A percentile compares a stretch with the other conserved stretches of the same genome.
phyloP scores from a whole-genome alignment of 2,797 vertebrate species.

The Apogon hyalosoma region DNA sequence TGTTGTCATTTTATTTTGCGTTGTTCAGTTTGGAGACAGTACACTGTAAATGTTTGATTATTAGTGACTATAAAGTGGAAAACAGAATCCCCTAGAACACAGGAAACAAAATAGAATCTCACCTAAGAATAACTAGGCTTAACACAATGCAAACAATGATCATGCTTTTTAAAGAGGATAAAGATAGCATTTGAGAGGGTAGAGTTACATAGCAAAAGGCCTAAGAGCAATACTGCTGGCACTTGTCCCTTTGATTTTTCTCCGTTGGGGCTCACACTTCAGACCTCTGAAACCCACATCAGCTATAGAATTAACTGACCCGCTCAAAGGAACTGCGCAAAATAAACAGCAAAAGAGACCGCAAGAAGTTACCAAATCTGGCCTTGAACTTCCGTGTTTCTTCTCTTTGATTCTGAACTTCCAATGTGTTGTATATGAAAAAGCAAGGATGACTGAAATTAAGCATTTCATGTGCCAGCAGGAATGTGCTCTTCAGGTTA shows the following conservation, averaged over 20 bases:
- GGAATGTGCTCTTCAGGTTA: constrained; percentile 86
- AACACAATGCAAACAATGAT: constrained; percentile 94
- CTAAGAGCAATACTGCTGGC: constrained; percentile 94
- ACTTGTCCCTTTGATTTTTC: constrained; percentile 68
- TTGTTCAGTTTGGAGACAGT: constrained; percentile 48
- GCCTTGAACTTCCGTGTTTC: constrained; percentile 66
- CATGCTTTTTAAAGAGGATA: constrained; percentile 91
- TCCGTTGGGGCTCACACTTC: neutral
- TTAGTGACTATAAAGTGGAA: constrained; percentile 46
- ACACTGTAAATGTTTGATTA: constrained; percentile 34
- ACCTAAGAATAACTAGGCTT: constrained; percentile 89
- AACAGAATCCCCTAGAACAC: constrained; percentile 83
- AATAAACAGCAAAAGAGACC: constrained; percentile 40
- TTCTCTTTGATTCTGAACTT: constrained; percentile 9
- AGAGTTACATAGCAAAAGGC: constrained; percentile 88
- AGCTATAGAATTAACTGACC: constrained; percentile 11
- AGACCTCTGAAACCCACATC: constrained; percentile 11
- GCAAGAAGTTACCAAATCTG: neutral
- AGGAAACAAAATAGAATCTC: constrained; percentile 98
- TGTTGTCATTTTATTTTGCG: constrained; percentile 23
- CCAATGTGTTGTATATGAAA: constrained; percentile 21
- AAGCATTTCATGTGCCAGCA: constrained; percentile 89
- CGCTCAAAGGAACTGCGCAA: neutral
- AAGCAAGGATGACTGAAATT: constrained; percentile 16
- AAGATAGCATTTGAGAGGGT: constrained; percentile 86